Conservation (phyloP, 2,797 vertebrate species). For the Megaceryle alcyon region DNA sequence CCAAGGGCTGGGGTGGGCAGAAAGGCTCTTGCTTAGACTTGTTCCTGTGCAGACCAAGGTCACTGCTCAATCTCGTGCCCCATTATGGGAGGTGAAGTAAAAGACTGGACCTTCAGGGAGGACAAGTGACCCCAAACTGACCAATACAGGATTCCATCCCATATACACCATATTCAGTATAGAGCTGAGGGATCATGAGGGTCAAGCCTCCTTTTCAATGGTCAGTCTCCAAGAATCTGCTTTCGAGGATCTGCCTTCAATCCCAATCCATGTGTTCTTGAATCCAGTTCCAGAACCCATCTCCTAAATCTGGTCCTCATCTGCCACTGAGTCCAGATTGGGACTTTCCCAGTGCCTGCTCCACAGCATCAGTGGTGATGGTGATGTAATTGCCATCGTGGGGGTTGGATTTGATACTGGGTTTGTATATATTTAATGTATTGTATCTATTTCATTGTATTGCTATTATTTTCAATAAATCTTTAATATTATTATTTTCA, state of each 20-base stretch:
- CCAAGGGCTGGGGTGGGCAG: too few relatives aligned
- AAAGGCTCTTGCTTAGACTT: too few relatives aligned
- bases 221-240: too few relatives aligned
- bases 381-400: background rate
- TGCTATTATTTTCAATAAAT: background rate
- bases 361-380: background rate
- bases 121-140: too few relatives aligned
- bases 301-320: background rate
- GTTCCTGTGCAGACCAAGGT: too few relatives aligned
- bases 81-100: too few relatives aligned
- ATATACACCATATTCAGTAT: too few relatives aligned
- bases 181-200: too few relatives aligned
- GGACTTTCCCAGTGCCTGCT: background rate
- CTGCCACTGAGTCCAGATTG: background rate
- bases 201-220: too few relatives aligned
- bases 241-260: background rate
- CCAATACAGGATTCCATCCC: too few relatives aligned
- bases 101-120: too few relatives aligned
- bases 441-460: background rate
- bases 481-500: background rate
- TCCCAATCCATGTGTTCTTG: background rate
- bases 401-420: background rate
- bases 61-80: too few relatives aligned
- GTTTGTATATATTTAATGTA: background rate
- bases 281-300: background rate